Percentiles rank a stretch among this genome's conserved stretches.
These are phyloP conservation scores for Ibidorhyncha struthersii DNA, from an alignment of 2,113 vertebrate genomes.

Conservation along the genomic window DNA sequence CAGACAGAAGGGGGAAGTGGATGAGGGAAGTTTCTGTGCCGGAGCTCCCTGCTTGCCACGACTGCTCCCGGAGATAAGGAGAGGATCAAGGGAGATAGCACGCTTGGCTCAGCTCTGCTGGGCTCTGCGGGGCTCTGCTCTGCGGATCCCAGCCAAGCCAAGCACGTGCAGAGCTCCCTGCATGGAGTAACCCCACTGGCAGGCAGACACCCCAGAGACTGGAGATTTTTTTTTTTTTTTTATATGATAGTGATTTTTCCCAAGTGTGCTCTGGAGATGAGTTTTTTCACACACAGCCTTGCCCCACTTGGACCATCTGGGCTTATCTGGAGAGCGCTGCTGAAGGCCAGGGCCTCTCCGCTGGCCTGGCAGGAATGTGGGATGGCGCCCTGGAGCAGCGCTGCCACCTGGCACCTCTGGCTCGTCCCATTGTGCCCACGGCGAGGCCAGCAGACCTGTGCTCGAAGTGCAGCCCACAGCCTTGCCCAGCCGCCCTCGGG, in stretches of 20 bases:
- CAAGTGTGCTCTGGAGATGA: neutral
- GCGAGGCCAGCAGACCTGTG: neutral
- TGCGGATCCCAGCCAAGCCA: neutral
- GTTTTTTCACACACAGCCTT: neutral
- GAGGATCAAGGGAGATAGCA: constrained; percentile 1
- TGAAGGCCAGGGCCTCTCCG: neutral
- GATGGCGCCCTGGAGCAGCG: neutral
- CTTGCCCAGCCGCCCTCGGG: neutral
- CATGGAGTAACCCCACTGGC: neutral
- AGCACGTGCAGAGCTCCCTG: neutral
- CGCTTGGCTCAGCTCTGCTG: neutral
- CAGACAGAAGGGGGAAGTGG: constrained; percentile 41
- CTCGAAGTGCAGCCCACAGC: neutral
- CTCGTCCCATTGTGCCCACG: neutral
- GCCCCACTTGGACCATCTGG: neutral
- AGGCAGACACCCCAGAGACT: neutral
- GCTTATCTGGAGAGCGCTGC: neutral
- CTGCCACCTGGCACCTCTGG: neutral
- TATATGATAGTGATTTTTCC: rapidly evolving
- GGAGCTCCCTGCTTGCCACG: neutral
- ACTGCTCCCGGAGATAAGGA: constrained; percentile 29
- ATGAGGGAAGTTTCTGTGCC: constrained; percentile 12
- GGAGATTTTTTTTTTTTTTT: neutral
- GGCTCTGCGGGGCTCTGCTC: neutral
- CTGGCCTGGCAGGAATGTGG: neutral